Evolutionary conservation across 2,888 invertebrate genomes (phyloP), one percentile per base, ranked within the genome.

Genomic region (Drymonia ruficornis): DNA sequence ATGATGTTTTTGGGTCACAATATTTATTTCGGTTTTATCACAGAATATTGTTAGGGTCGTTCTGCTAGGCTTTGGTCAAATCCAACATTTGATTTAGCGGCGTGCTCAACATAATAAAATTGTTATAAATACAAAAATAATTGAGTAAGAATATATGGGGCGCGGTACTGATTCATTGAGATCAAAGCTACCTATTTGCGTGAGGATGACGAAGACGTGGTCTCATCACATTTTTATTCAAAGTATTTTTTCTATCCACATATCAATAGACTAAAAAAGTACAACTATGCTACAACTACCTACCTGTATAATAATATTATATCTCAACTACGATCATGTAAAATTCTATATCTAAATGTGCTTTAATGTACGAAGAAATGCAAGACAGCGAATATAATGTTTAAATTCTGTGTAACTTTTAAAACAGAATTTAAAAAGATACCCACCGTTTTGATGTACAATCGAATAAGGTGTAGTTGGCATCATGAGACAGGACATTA

Each of bases 321-420:
- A 60, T 72, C 57, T 72, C 63, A 70, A 76, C 79, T 81, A 82
- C 79, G 76, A 44, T 6, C 77, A 67, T 83, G 78, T 68, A 81
- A 80, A 77, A 78, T 52, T 69, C 70, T 72, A 72, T 54, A 63
- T 63, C 76, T 80, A 79, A 2, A 73, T 59, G 76, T 79, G 80
- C 74, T 70, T 74, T 62, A 63, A 73, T 74, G 66, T 69, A 63
- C 49, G 52, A 48, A 49, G 55, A 46, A 23, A 52, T 46, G 51
- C 55, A 55, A 52, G 55, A 61, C 49, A 9, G 44, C 34, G 55
- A 48, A 40, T 57, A 59, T 47, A 43, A 49, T 53, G 52, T 56
- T 58, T 51, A 55, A 49, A 46, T 31, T 15, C n/a, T 5, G 12
- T 45, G 28, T n/a, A 19, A 31, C 29, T 31, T 31, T 18, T 43